A percentile compares a stretch with the other conserved stretches of the same genome.
phyloP scores from a whole-genome alignment of 2,113 vertebrate species.

The Hucho hucho region DNA sequence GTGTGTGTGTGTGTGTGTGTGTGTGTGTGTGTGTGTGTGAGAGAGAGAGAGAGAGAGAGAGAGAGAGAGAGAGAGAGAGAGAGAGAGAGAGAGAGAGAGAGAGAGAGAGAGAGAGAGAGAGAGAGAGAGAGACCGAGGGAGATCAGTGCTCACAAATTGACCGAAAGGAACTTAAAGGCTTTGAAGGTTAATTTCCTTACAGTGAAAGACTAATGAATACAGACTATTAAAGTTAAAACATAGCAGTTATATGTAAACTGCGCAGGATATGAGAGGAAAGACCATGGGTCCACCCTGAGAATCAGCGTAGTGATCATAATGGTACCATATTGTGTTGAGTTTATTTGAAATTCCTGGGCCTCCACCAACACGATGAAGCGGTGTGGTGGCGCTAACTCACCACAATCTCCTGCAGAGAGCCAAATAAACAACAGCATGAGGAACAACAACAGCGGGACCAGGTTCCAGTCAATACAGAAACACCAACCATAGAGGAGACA shows the following conservation, averaged over 20 bases:
- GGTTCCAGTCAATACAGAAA: too few relatives aligned
- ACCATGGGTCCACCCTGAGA: background rate
- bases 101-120: background rate
- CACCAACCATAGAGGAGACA: too few relatives aligned
- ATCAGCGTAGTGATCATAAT: background rate
- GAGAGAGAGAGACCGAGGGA: background rate
- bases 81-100: too few relatives aligned
- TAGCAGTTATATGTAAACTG: background rate
- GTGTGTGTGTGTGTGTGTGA: too few relatives aligned
- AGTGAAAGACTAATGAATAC: background rate
- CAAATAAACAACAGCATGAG: conserved; percentile 6
- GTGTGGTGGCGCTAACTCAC: conserved; percentile 3
- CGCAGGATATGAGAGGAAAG: background rate
- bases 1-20: too few relatives aligned
- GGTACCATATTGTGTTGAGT: background rate
- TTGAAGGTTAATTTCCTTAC: background rate
- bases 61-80: too few relatives aligned
- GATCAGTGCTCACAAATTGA: background rate
- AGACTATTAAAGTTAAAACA: background rate
- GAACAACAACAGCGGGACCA: too few relatives aligned
- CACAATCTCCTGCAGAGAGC: conserved; percentile 17
- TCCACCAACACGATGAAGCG: conserved; percentile 1
- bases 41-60: too few relatives aligned
- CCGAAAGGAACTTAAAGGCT: background rate
- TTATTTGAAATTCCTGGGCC: background rate